Base-by-base conservation (phyloP, 2,113 vertebrate species). In the Orientallactaga bullata region DNA sequence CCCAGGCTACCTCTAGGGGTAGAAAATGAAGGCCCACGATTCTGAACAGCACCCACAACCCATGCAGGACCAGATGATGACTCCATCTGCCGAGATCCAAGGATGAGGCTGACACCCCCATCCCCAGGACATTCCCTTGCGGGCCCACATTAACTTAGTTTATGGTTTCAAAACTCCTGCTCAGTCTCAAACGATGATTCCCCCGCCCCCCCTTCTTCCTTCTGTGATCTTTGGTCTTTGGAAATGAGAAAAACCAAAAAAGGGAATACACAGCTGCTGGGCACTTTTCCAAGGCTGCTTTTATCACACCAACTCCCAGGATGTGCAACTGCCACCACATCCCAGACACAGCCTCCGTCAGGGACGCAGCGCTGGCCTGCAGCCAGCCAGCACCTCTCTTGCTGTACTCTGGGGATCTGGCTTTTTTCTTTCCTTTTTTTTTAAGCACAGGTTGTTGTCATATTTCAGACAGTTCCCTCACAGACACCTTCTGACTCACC, bases 221-320 rank as follows among this genome's bases (percentile, higher is more conserved):
- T 69, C 39, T 0, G 0, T 94, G 80, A 92, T 88, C 88, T 94
- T 74, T 95, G 91, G 93, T 88, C 91, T 95, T 72, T 83, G 23
- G 77, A 93, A 91, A 77, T 30, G 28, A 80, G 71, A 84, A 95
- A 85, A 80, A 78, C 51, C 58, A 55, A 51, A 90, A 24, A 91
- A 66, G 87, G 55, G 77, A 72, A 91, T 0, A 1, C 1, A 0
- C 74, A 85, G 85, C 68, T 7, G 0, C 74, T 17, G 61, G 94
- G 92, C 95, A 78, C 21, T 26, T 61, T 69, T 89, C 93, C 94
- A 96, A 86, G 71, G 65, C 51, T 42, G 85, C 82, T 90, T 77
- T 92, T 74, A 78, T 76, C 76, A 78, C 39, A 13, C 26, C 0
- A 0, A 28, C 23, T 85, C 81, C 69, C 82, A 51, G 91, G 88